Evolutionary conservation across 2,113 vertebrate genomes (phyloP), one percentile per base, ranked within the genome.

Genomic region (Caranx ignobilis): DNA sequence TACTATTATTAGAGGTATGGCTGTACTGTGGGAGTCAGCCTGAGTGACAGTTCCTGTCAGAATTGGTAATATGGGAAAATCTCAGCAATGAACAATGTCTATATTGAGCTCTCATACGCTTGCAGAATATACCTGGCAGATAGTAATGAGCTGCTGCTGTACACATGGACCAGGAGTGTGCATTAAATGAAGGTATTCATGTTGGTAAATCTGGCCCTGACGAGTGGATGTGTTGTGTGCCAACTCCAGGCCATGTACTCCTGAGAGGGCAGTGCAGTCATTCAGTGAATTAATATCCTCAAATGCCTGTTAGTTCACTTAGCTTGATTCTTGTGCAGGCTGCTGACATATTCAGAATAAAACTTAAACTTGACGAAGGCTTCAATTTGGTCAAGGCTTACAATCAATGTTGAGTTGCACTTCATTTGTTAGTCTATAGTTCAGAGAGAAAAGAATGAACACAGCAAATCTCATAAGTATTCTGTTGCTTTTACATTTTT

Each of bases 71-170:
- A 26, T 64, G 12, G 6, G 52, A 66, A n/a, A 57, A 50, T 50
- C 7, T 7, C 34, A 52, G 39, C 21, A 3, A 12, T 67, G 55
- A 60, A 52, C 34, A n/a, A n/a, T 26, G 4, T 37, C 6, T 47
- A 11, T n/a, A 19, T 8, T 48, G 34, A 43, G 16, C 34, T 47
- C 26, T 37, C 39, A 32, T 62, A 37, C 19, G 8, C 32, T 55
- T 45, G 18, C 31, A 56, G 26, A 43, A 43, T 21, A 3, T 16
- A 16, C 12, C 34, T 54, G 15, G 16, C 8, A 6, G 19, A 11
- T 48, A 55, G 18, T 64, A 75, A 75, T 54, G 10, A 75, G 62
- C 62, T 75, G 21, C 72, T 65, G 18, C 39, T 32, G 43, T 77
- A 47, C 55, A 57, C 26, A 54, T n/a, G 11, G 2, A 52, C 13